Base-by-base conservation (phyloP, 2,113 vertebrate species). In the Gallinago undulata region DNA sequence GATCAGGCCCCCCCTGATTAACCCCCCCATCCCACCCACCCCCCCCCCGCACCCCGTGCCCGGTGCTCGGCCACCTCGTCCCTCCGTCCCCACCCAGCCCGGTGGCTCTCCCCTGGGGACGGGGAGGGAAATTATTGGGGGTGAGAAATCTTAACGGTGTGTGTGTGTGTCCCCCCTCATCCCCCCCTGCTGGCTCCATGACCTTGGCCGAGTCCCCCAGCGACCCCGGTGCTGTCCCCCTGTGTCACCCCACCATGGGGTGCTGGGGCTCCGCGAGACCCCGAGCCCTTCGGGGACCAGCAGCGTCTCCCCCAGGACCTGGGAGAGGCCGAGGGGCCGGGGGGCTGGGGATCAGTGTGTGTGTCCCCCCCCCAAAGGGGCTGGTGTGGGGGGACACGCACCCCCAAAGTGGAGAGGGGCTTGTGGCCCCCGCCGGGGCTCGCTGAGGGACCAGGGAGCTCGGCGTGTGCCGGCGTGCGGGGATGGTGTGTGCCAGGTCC, bases 401-500 rank as follows among this genome's bases (percentile, higher is more conserved):
- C 48, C 51, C 33, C 43, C 4, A 23, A 19, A 66, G 27, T 13
- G 6, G 35, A 28, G 43, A 19, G 50, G 15, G 33, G 16, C 18
- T 33, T 17, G 31, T 47, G 41, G 27, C 23, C 11, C 9, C 56
- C 33, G 66, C 23, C 1, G 2, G 50, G 59, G 28, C 14, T 63
- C 23, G 23, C 75, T 2, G 6, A 4, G 27, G n/a, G 21, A 11
- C 30, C 25, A 0, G 35, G 2, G 53, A 33, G 53, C 17, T 30
- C 3, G 2, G 48, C 1, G 5, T 28, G 57, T 3, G 4, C 45
- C 14, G 1, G 41, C 4, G 14, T 1, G 2, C 28, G 51, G 41
- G 53, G 70, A 70, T 30, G 2, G 27, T 5, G 13, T 21, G 55
- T 37, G 56, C 28, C 48, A 31, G 56, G 39, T 51, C 73, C 45